Evolutionary conservation across 2,113 vertebrate genomes (phyloP), one percentile per base, ranked within the genome.

Genomic region (Paradisaea rubra): DNA sequence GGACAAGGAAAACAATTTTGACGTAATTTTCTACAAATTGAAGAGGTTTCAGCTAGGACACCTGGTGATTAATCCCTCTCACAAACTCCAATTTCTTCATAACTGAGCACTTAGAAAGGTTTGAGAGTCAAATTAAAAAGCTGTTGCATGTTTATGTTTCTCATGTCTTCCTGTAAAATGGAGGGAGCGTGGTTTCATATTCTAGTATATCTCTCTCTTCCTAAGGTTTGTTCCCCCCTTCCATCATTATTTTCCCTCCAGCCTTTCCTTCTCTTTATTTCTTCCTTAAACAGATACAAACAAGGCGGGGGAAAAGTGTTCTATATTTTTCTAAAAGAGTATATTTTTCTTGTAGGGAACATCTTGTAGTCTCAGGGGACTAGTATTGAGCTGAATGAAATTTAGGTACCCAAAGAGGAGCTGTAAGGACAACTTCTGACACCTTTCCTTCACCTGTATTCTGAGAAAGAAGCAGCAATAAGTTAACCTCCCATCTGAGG

Each of bases 271-370:
- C n/a, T 33, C 5, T 77, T 72, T 56, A n/a, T 81, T 74, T 94
- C 47, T 90, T 78, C 41, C 4, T 59, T 57, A 35, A 66, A 69
- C 4, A 73, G 59, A 83, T 11, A 11, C 45, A 81, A 81, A 52
- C 3, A 56, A 76, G 9, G 5, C 1, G 7, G 19, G 57, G 23
- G 2, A 1, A 3, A 49, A 33, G 0, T 4, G 1, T 31, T 76
- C 20, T 47, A 8, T 17, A 13, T 45, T 74, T 89, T 86, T 57
- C 21, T 71, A 25, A 42, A 61, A 33, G 3, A 39, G 3, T 23
- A 12, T 25, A 56, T 19, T 56, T 76, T 47, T 76, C 37, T 76
- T 19, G 5, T 28, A 30, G 4, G 31, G 21, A 61, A 24, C 31
- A 77, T 2, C 11, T 72, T 49, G 17, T 22, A 65, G 21, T 45